These are phyloP conservation scores for Hydrotaea cyrtoneurina DNA, from an alignment of 2,888 invertebrate genomes.

Conservation along the genomic window DNA sequence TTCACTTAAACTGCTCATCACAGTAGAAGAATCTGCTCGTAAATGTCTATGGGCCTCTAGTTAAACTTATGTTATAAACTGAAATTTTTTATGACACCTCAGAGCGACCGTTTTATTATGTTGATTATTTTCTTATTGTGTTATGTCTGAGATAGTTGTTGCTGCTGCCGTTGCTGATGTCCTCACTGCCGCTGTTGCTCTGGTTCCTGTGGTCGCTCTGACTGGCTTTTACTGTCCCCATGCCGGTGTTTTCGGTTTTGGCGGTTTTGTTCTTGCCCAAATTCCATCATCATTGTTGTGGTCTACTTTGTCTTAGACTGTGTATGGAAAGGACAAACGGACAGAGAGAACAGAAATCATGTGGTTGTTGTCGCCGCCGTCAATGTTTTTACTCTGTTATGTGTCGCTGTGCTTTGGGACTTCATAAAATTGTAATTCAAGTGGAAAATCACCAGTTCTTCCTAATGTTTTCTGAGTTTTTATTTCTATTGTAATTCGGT, in stretches of 20 bases:
- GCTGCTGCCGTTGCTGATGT: background rate
- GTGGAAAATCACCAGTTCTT: constrained; percentile 57
- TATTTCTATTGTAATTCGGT: constrained; percentile 17
- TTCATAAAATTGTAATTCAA: constrained; percentile 63
- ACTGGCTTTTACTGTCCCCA: background rate
- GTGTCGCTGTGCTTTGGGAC: constrained; percentile 42
- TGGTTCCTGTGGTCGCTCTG: background rate
- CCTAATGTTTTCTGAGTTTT: background rate
- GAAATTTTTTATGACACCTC: constrained; percentile 46
- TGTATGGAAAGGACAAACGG: background rate
- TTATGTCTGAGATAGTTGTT: constrained; percentile 19
- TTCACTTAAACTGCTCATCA: constrained; percentile 30
- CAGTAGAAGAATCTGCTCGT: background rate
- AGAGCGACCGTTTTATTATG: constrained; percentile 61
- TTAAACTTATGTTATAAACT: constrained; percentile 28
- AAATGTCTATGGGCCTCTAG: constrained; percentile 29
- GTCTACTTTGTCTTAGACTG: constrained; percentile 33
- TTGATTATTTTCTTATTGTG: constrained; percentile 60
- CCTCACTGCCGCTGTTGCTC: background rate
- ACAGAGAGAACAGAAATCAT: background rate
- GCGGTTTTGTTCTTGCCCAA: background rate
- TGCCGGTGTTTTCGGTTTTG: background rate
- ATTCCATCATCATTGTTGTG: constrained; percentile 50
- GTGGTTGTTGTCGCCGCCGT: constrained; percentile 4
- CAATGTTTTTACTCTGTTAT: background rate